A percentile compares a stretch with the other conserved stretches of the same genome.
Evolutionary conservation across 1,140 invertebrate species (phyloP).

Genomic region (Rhizoglyphus robini): DNA sequence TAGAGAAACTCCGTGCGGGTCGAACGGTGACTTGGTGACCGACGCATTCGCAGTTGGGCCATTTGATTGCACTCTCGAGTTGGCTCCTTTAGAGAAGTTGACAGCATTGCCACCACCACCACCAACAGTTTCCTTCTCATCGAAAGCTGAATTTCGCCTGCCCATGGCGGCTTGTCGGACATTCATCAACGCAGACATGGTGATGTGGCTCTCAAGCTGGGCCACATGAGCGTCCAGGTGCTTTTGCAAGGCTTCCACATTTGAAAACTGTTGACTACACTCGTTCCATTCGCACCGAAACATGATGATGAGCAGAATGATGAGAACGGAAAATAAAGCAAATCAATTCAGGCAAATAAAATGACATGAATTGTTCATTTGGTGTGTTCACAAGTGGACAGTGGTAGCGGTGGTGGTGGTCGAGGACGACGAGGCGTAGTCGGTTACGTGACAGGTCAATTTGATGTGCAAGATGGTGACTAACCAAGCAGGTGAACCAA

Average conservation of each 20-base stretch:
- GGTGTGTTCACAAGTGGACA: too few species aligned
- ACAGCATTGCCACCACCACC: not conserved
- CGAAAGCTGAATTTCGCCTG: not conserved
- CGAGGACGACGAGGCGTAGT: too few species aligned
- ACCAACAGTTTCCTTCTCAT: too few species aligned
- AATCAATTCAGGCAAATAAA: too few species aligned
- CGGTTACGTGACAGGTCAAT: too few species aligned
- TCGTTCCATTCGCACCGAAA: constrained; percentile 11
- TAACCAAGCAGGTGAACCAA: too few species aligned
- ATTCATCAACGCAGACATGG: not conserved
- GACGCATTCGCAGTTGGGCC: not conserved
- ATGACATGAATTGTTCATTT: too few species aligned
- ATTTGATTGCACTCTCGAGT: not conserved
- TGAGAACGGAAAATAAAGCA: too few species aligned
- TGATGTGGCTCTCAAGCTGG: not conserved
- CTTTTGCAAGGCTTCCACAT: not conserved
- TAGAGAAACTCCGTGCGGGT: too few species aligned
- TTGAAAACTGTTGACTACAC: not conserved
- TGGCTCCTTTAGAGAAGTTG: not conserved
- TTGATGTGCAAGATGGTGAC: too few species aligned
- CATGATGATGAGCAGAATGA: not conserved
- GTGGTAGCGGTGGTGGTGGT: too few species aligned
- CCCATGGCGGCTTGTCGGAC: constrained; percentile 6
- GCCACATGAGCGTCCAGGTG: constrained; percentile 13
- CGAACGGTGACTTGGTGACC: not conserved